phyloP scores from a whole-genome alignment of 2,888 invertebrate genomes.

The Sarcophaga caerulescens region DNA sequence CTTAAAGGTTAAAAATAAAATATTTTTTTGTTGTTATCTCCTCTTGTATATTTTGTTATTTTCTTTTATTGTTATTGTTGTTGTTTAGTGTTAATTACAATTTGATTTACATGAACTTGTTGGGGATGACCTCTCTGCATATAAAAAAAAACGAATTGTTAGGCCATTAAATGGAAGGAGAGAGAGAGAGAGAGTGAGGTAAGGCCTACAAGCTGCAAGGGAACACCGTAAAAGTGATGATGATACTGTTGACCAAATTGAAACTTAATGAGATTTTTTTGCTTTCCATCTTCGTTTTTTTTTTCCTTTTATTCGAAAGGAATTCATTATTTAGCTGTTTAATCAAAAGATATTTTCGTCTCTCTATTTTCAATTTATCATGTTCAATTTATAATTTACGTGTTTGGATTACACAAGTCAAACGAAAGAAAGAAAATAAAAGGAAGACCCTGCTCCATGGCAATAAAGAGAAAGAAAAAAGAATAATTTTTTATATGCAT shows the following conservation, averaged over 20 bases:
- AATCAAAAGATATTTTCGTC: not conserved
- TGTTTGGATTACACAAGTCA: constrained; percentile 13
- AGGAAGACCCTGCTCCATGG: not conserved
- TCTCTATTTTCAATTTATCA: not conserved
- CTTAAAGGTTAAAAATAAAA: constrained; percentile 47
- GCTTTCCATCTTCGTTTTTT: not conserved
- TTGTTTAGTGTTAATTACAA: constrained; percentile 48
- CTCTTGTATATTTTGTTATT: constrained; percentile 1
- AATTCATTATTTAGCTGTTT: not conserved
- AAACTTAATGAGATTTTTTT: constrained; percentile 3
- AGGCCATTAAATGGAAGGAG: no score
- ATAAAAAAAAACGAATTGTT: no score
- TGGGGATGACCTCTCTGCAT: not conserved
- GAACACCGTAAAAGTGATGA: not conserved
- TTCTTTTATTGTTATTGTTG: not conserved
- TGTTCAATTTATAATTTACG: constrained; percentile 15
- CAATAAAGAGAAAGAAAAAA: not conserved
- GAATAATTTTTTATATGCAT: not conserved
- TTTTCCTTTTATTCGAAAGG: not conserved
- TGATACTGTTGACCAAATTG: not conserved
- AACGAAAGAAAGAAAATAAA: no score
- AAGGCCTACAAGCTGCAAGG: no score
- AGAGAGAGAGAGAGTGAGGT: no score
- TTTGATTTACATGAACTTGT: constrained; percentile 40
- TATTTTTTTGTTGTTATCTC: constrained; percentile 28